Evolutionary conservation across 30 jellyfish, hydroid and myxozoan genomes (phyloP).

Genomic region (Aurelia aurita): DNA sequence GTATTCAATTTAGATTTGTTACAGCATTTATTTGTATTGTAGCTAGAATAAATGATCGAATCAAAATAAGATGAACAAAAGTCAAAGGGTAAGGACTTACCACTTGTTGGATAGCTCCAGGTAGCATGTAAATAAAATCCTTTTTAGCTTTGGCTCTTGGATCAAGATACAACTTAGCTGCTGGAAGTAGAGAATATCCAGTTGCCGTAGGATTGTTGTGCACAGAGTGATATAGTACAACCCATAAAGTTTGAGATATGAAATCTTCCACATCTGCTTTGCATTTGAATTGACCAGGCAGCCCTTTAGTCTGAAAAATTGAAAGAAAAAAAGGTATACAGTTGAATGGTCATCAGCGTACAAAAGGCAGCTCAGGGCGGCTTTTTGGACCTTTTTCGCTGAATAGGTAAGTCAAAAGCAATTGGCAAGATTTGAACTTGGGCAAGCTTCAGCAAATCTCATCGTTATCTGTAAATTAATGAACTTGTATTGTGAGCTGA

Average conservation of each 20-base stretch:
- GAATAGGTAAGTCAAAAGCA: neutral
- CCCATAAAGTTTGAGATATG: slow-evolving; percentile 61
- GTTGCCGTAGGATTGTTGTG: slow-evolving; percentile 55
- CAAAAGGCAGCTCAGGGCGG: neutral
- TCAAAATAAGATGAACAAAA: too few relatives aligned
- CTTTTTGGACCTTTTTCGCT: neutral
- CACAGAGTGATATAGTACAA: slow-evolving; percentile 65
- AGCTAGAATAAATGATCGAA: too few relatives aligned
- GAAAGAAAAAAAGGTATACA: neutral
- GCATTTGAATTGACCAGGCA: slow-evolving; percentile 50
- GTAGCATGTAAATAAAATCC: slow-evolving; percentile 39
- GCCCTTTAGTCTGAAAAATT: slow-evolving; percentile 54
- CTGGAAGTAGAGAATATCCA: slow-evolving; percentile 62
- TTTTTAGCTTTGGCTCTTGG: neutral
- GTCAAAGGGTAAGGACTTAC: slow-evolving; percentile 28
- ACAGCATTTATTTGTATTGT: too few relatives aligned
- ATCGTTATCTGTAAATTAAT: too few relatives aligned
- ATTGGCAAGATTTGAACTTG: too few relatives aligned
- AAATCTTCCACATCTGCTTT: slow-evolving; percentile 18
- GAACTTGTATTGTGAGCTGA: too few relatives aligned
- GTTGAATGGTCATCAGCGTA: neutral
- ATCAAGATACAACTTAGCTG: slow-evolving; percentile 56
- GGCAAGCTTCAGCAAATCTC: too few relatives aligned
- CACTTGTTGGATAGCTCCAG: slow-evolving; percentile 37
- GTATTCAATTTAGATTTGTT: too few relatives aligned